These are phyloP conservation scores for Campoplex capitator DNA, from an alignment of 2,888 invertebrate species.

Conservation along the genomic window DNA sequence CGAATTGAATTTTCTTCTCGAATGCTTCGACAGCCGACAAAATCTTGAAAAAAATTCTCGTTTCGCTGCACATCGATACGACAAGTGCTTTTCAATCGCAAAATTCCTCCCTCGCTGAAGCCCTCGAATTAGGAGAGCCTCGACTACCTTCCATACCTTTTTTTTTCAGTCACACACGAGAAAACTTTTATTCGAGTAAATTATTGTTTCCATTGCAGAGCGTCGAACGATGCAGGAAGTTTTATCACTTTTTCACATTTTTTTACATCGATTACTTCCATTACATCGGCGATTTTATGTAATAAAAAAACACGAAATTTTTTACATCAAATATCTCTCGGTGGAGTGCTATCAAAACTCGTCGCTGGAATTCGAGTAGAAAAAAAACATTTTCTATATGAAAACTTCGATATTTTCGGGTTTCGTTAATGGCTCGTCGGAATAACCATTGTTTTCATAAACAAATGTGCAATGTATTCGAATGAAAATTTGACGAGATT, in stretches of 20 bases:
- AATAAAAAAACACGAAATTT: too few species aligned
- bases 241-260: too few species aligned
- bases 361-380: background rate
- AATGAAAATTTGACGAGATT: background rate
- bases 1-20: background rate
- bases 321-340: too few species aligned
- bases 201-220: background rate
- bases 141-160: background rate
- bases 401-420: background rate
- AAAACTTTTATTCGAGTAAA: background rate
- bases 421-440: background rate
- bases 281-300: too few species aligned
- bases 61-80: conserved; percentile 14
- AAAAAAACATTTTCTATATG: background rate
- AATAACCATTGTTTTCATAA: too few species aligned
- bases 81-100: background rate
- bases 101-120: background rate
- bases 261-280: too few species aligned
- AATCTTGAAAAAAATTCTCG: background rate
- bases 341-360: too few species aligned
- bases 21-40: background rate
- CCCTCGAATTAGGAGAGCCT: background rate
- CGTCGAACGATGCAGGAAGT: too few species aligned
- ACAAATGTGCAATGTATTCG: too few species aligned
- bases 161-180: background rate